phyloP scores from a whole-genome alignment of 1,140 invertebrate genomes.

The Bicyclus anynana region DNA sequence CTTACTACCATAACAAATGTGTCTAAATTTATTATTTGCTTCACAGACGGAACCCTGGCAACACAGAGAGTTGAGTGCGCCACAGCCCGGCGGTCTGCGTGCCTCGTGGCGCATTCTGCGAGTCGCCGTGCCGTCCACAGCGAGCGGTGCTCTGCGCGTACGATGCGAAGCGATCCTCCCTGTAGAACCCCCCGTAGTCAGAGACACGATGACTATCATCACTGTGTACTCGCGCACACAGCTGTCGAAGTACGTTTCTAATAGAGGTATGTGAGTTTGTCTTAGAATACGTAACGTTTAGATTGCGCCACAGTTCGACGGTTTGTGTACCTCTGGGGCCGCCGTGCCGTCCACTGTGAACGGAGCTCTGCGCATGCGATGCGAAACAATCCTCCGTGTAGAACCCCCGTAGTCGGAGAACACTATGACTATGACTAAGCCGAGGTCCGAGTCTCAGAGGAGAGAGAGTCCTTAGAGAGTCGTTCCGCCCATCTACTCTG shows the following conservation, averaged over 20 bases:
- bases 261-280: slow-evolving; percentile 44
- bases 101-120: slow-evolving; percentile 59
- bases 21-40: not conserved
- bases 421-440: slow-evolving; percentile 35
- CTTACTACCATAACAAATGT: too few species aligned
- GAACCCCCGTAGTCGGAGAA: slow-evolving; percentile 58
- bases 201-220: slow-evolving; percentile 45
- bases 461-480: too few species aligned
- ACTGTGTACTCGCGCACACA: slow-evolving; percentile 60
- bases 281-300: too few species aligned
- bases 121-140: slow-evolving; percentile 44
- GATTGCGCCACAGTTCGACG: slow-evolving; percentile 41
- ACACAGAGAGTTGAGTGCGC: slow-evolving; percentile 44
- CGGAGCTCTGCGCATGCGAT: slow-evolving; percentile 54
- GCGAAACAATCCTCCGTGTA: slow-evolving; percentile 52
- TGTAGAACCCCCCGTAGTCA: slow-evolving; percentile 57
- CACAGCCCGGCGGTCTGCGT: slow-evolving; percentile 49
- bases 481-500: too few species aligned
- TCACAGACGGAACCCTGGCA: slow-evolving; percentile 60
- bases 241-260: slow-evolving; percentile 63
- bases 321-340: slow-evolving; percentile 57
- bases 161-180: slow-evolving; percentile 55
- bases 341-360: slow-evolving; percentile 49
- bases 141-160: slow-evolving; percentile 54
- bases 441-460: too few species aligned